phyloP scores from a whole-genome alignment of 2,797 vertebrate genomes.

The Synanceia verrucosa region DNA sequence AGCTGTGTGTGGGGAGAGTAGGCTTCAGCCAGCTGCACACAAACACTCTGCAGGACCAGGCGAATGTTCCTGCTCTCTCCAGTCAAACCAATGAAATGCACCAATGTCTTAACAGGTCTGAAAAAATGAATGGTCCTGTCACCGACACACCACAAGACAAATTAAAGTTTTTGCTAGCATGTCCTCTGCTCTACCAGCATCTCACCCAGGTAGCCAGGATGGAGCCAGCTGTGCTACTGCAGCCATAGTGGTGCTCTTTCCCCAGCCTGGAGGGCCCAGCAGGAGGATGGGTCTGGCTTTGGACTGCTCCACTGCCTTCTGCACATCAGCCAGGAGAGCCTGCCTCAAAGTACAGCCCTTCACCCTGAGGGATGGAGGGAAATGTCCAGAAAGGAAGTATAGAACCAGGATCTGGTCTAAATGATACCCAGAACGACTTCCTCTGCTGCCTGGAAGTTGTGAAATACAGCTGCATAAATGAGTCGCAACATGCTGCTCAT shows the following conservation, averaged over 20 bases:
- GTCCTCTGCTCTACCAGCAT: not conserved
- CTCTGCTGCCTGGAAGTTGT: too few species aligned
- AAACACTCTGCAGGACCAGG: conserved; percentile 71
- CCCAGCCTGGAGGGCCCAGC: conserved; percentile 72
- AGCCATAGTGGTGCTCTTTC: conserved; percentile 77
- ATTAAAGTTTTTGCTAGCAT: not conserved
- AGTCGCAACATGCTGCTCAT: too few species aligned
- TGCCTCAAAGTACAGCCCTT: conserved; percentile 59
- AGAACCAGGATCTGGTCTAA: too few species aligned
- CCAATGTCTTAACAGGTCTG: conserved; percentile 58
- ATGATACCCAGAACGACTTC: too few species aligned
- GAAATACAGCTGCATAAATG: too few species aligned
- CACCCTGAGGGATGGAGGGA: conserved; percentile 38
- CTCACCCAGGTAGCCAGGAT: conserved; percentile 74
- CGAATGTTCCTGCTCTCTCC: conserved; percentile 69
- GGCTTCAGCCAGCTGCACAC: conserved; percentile 67
- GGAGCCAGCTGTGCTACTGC: conserved; percentile 65
- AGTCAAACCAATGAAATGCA: conserved; percentile 69
- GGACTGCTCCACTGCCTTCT: conserved; percentile 47
- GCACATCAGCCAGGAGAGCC: conserved; percentile 63
- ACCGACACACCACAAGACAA: not conserved
- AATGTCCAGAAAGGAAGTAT: too few species aligned
- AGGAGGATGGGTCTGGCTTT: conserved; percentile 59
- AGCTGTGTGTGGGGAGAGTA: conserved; percentile 64
- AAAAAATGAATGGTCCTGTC: not conserved